Base-by-base conservation (phyloP, 2,797 vertebrate species). In the Helarctos malayanus region DNA sequence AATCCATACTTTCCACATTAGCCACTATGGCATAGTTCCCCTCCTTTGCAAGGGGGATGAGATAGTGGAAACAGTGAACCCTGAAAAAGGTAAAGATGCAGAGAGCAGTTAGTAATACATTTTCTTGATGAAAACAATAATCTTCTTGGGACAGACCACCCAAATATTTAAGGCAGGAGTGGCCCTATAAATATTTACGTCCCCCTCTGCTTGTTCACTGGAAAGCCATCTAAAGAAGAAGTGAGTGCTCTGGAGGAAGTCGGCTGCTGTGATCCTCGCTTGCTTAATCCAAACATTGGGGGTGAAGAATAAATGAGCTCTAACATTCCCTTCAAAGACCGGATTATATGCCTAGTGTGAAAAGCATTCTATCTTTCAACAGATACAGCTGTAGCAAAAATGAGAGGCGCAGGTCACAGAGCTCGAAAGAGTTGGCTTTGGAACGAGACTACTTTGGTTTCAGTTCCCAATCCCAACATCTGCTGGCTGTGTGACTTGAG, bases 1-100 rank as follows among this genome's bases (percentile, higher is more conserved):
- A 99, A 97, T 99, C 99, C 99, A 99, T 99, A 96, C 99, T 99
- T 98, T 99, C 99, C 98, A 99, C 99, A 0, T 99, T 99, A 54
- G 99, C 99, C 1, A 99, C 99, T 0, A 99, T 99, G 98, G 99
- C 99, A 0, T 99, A 99, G 98, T 99, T 99, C 8, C 99, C 99
- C 91, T 99, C 99, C 95, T 99, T 99, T 19, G 99, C 99, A 98
- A 99, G 98, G 0, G 99, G 99, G 97, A 99, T 99, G 97, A 99
- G 98, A 98, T 99, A 99, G 98, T 99, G 99, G 99, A 99, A 99
- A 79, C 99, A 99, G 86, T 99, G 99, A 89, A 99, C 99, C 98
- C 99, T 99, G 98, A 61, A 87, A 91, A 84, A 10, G 61, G 92
- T 73, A 89, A 2, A 83, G 29, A 18, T 32, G 3, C 65, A 73